Percentiles rank a stretch among this genome's conserved stretches.
phyloP scores from a whole-genome alignment of 2,888 invertebrate species.

The Kryphioiulus occultus region DNA sequence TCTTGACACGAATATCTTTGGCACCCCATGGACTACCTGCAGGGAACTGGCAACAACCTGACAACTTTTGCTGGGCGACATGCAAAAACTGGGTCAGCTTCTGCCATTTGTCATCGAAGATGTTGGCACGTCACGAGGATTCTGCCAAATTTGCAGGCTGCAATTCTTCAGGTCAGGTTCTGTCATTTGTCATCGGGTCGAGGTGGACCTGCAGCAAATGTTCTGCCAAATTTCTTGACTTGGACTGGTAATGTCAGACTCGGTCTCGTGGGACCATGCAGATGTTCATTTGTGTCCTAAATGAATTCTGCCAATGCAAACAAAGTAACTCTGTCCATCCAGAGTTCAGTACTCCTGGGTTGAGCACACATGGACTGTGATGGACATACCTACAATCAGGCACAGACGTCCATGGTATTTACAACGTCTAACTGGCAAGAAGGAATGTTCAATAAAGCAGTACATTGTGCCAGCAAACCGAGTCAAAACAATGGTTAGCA shows the following conservation, averaged over 20 bases:
- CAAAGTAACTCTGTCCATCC: too few species aligned
- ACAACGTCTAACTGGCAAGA: background rate
- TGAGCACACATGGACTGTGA: background rate
- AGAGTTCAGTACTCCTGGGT: background rate
- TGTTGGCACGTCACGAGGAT: background rate
- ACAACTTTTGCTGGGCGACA: background rate
- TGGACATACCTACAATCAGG: background rate
- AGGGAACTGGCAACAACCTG: background rate
- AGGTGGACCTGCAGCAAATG: background rate
- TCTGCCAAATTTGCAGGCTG: background rate
- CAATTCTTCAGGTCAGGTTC: background rate
- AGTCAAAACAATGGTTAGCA: background rate
- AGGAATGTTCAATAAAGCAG: background rate
- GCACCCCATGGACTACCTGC: background rate
- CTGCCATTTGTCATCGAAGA: background rate
- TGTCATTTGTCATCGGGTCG: background rate
- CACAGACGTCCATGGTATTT: background rate
- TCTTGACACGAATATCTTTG: background rate
- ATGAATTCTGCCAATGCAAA: too few species aligned
- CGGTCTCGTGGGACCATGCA: too few species aligned
- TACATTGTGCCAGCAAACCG: background rate
- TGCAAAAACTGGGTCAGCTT: background rate
- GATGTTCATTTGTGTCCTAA: too few species aligned
- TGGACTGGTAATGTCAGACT: too few species aligned
- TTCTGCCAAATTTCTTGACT: background rate